A percentile compares a stretch with the other conserved stretches of the same genome.
Conservation (phyloP, 2,888 invertebrate species). For the Muscina levida region DNA sequence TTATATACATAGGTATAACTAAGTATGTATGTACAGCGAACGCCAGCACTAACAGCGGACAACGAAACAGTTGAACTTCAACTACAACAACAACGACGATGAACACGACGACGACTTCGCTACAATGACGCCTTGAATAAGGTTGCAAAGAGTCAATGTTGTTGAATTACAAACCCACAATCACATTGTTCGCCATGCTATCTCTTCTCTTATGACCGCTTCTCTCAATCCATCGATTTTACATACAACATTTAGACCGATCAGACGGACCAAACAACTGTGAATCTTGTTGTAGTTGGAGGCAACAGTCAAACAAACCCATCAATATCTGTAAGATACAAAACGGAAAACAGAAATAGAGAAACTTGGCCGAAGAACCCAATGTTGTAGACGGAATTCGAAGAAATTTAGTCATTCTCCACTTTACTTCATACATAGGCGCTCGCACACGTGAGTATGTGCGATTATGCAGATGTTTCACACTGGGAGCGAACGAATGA, state of each 20-base stretch:
- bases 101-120: constrained; percentile 11
- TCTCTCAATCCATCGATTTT: constrained; percentile 17
- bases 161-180: constrained; percentile 12
- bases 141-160: constrained; percentile 57
- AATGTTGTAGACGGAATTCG: constrained; percentile 51
- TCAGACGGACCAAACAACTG: constrained; percentile 26
- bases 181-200: background rate
- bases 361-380: background rate
- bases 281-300: constrained; percentile 38
- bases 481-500: background rate
- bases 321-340: constrained; percentile 20
- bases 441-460: background rate
- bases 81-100: constrained; percentile 28
- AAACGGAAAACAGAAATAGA: background rate
- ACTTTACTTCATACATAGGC: constrained; percentile 18
- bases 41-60: background rate
- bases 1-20: too few relatives aligned
- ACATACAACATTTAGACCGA: too few relatives aligned
- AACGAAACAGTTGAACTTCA: constrained; percentile 56
- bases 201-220: background rate
- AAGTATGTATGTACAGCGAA: too few relatives aligned
- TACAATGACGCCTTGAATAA: constrained; percentile 38
- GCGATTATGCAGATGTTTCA: too few relatives aligned
- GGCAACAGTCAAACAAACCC: background rate
- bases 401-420: constrained; percentile 46